These are phyloP conservation scores for Plebejus melissa DNA, from an alignment of 2,888 invertebrate genomes.

Conservation along the genomic window DNA sequence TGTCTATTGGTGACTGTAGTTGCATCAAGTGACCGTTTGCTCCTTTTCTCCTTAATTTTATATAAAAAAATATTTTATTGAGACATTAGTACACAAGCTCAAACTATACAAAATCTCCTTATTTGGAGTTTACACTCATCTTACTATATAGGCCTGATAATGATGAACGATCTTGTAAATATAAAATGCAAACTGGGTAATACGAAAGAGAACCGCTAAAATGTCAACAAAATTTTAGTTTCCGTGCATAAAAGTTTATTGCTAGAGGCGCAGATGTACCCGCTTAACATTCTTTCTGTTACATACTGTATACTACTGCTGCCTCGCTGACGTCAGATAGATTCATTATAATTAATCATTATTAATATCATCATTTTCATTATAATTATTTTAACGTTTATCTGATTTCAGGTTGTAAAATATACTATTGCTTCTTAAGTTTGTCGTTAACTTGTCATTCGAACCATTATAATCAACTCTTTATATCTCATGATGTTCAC, in stretches of 20 bases:
- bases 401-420: too few relatives aligned
- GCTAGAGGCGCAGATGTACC: slow-evolving; percentile 19
- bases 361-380: neutral
- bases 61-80: too few relatives aligned
- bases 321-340: neutral
- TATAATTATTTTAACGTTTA: too few relatives aligned
- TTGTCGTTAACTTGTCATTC: neutral
- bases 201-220: slow-evolving; percentile 17
- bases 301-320: neutral
- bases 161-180: slow-evolving; percentile 14
- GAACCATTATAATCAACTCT: neutral
- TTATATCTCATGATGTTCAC: too few relatives aligned
- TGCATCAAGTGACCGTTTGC: too few relatives aligned
- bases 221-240: slow-evolving; percentile 27
- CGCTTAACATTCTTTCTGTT: neutral
- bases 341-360: neutral
- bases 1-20: too few relatives aligned
- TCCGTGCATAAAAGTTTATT: slow-evolving; percentile 25
- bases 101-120: neutral
- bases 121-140: neutral
- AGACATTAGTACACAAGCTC: too few relatives aligned
- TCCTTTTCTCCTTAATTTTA: too few relatives aligned
- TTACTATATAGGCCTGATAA: neutral
- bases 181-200: slow-evolving; percentile 19
- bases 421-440: too few relatives aligned